Conservation (phyloP, 2,797 vertebrate genomes). For the Melanotaenia parkinsoni region DNA sequence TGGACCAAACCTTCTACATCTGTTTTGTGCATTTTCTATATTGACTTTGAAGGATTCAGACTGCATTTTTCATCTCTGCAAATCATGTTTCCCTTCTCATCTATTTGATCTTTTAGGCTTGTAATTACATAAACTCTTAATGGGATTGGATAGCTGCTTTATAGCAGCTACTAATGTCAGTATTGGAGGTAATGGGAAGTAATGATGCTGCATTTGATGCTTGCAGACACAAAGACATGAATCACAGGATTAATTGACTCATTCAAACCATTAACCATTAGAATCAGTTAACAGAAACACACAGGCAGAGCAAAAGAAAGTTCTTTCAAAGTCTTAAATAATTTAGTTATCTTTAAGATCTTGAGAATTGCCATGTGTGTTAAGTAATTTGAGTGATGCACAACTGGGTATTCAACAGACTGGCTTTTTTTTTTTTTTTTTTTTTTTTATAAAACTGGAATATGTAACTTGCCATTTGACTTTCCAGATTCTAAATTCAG, state of each 20-base stretch:
- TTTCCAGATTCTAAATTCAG: constrained; percentile 48
- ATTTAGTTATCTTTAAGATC: constrained; percentile 35
- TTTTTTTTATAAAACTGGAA: constrained; percentile 15
- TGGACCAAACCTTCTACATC: not conserved
- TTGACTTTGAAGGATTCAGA: constrained; percentile 21
- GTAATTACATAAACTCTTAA: constrained; percentile 62
- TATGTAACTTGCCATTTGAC: constrained; percentile 30
- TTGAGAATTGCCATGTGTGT: constrained; percentile 5
- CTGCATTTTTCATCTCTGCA: constrained; percentile 21
- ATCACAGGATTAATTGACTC: constrained; percentile 72
- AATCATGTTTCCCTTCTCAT: constrained; percentile 29
- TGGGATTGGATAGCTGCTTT: constrained; percentile 61
- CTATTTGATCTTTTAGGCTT: constrained; percentile 47
- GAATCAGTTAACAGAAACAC: constrained; percentile 55
- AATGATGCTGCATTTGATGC: constrained; percentile 72
- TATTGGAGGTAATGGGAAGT: constrained; percentile 61
- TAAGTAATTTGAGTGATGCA: constrained; percentile 11
- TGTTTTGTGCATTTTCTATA: not conserved
- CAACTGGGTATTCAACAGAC: constrained; percentile 13
- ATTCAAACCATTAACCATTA: constrained; percentile 67
- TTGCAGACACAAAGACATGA: constrained; percentile 67
- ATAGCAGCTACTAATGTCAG: constrained; percentile 60
- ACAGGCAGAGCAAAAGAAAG: constrained; percentile 40
- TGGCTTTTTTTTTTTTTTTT: constrained; percentile 14
- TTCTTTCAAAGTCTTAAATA: constrained; percentile 12